Conservation (phyloP, 2,888 invertebrate species). For the Syrphus vitripennis region DNA sequence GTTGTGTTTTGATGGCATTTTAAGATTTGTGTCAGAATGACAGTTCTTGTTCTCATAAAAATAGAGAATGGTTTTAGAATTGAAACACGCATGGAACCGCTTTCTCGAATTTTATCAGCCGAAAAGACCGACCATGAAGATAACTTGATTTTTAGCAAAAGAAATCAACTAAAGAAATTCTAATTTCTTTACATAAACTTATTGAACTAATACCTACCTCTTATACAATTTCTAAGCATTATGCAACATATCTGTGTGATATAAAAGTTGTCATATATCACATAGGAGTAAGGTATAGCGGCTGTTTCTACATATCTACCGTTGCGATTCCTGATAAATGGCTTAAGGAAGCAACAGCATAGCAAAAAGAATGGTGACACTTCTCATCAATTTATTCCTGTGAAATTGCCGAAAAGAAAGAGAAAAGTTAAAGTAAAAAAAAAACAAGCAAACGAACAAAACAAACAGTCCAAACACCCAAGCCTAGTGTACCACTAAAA, state of each 20-base stretch:
- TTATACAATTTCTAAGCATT: too few species aligned
- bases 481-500: conserved; percentile 32
- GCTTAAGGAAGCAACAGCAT: conserved; percentile 9
- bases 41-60: too few species aligned
- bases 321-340: conserved; percentile 32
- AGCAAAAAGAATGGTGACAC: conserved; percentile 46
- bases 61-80: too few species aligned
- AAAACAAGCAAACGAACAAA: background rate
- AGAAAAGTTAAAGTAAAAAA: conserved; percentile 1
- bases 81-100: too few species aligned
- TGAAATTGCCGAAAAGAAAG: conserved; percentile 14
- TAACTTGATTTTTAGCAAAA: too few species aligned
- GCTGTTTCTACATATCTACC: conserved; percentile 2
- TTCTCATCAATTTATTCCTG: conserved; percentile 35
- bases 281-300: background rate
- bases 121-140: too few species aligned
- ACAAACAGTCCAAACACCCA: background rate
- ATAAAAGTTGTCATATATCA: conserved; percentile 5
- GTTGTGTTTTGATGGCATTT: too few species aligned
- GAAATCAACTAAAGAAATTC: too few species aligned
- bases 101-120: too few species aligned
- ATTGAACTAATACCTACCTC: too few species aligned
- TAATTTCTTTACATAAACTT: too few species aligned
- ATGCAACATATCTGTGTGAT: background rate
- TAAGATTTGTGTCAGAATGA: too few species aligned